Evolutionary conservation across 2,888 invertebrate genomes (phyloP).

Genomic region (Tenodera sinensis): DNA sequence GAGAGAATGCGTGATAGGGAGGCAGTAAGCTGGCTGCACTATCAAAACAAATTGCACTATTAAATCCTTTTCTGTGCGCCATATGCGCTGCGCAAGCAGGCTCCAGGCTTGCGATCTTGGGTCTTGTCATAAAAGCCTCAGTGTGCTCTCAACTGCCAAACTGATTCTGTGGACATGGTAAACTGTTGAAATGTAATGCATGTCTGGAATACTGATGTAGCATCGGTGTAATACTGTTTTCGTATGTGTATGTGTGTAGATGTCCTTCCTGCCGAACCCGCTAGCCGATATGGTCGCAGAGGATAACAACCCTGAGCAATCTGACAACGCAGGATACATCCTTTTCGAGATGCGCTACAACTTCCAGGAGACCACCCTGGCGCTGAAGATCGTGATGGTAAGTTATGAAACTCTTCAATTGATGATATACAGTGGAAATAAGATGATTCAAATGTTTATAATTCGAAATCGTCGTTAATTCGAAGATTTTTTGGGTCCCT

Average conservation of each 20-base stretch:
- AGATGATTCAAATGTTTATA: no score
- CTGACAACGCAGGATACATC: constrained; percentile 91
- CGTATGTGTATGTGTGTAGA: neutral
- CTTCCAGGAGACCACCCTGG: constrained; percentile 88
- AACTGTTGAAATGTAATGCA: neutral
- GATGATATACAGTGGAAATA: no score
- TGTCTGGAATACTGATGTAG: neutral
- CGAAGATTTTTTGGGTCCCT: no score
- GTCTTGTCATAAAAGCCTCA: neutral
- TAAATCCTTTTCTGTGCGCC: neutral
- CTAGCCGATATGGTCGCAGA: neutral
- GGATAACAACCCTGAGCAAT: constrained; percentile 71
- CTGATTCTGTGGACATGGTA: neutral
- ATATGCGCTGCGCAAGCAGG: neutral
- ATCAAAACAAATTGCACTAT: neutral
- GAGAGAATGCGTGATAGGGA: neutral
- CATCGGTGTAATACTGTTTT: neutral
- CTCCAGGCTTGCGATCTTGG: neutral
- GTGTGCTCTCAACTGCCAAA: neutral
- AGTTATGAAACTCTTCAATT: constrained; percentile 36
- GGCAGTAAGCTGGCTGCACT: neutral
- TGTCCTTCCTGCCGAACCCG: neutral
- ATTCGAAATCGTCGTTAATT: no score
- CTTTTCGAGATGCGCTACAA: constrained; percentile 92
- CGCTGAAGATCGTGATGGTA: constrained; percentile 86